These are phyloP conservation scores for Megathymus violae DNA, from an alignment of 1,140 invertebrate genomes.

Conservation along the genomic window DNA sequence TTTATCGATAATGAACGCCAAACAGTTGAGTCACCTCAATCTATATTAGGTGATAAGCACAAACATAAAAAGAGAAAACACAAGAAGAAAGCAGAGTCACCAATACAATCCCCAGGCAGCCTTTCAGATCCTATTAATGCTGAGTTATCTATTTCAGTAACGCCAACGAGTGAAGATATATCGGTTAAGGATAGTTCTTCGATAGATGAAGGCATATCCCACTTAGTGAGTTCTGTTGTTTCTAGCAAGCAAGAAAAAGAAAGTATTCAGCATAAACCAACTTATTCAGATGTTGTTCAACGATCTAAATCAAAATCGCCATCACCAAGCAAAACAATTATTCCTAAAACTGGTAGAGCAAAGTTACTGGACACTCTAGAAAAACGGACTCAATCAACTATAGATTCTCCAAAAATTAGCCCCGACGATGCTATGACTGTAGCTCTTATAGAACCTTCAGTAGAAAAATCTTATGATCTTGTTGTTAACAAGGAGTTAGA, in stretches of 20 bases:
- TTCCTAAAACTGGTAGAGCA: slow-evolving; percentile 63
- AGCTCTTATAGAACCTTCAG: slow-evolving; percentile 73
- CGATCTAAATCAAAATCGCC: slow-evolving; percentile 80
- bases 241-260: slow-evolving; percentile 42
- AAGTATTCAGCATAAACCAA: slow-evolving; percentile 54
- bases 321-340: slow-evolving; percentile 63
- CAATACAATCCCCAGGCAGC: slow-evolving; percentile 71
- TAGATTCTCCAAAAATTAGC: slow-evolving; percentile 53
- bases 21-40: slow-evolving; percentile 47
- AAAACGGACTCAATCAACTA: slow-evolving; percentile 69
- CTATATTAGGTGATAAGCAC: slow-evolving; percentile 64
- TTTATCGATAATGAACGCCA: slow-evolving; percentile 69
- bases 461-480: slow-evolving; percentile 76
- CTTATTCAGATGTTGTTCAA: slow-evolving; percentile 81
- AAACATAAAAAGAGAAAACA: slow-evolving; percentile 75
- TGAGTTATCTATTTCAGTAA: slow-evolving; percentile 73
- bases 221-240: slow-evolving; percentile 54
- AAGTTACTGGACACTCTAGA: slow-evolving; percentile 65
- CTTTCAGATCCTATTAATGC: slow-evolving; percentile 82
- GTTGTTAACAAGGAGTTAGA: slow-evolving; percentile 85
- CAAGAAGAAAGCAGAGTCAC: slow-evolving; percentile 72
- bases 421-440: slow-evolving; percentile 66
- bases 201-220: slow-evolving; percentile 79
- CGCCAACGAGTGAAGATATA: slow-evolving; percentile 75
- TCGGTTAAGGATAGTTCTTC: slow-evolving; percentile 75